These are phyloP conservation scores for Lasiommata megera DNA, from an alignment of 2,888 invertebrate species.

Conservation along the genomic window DNA sequence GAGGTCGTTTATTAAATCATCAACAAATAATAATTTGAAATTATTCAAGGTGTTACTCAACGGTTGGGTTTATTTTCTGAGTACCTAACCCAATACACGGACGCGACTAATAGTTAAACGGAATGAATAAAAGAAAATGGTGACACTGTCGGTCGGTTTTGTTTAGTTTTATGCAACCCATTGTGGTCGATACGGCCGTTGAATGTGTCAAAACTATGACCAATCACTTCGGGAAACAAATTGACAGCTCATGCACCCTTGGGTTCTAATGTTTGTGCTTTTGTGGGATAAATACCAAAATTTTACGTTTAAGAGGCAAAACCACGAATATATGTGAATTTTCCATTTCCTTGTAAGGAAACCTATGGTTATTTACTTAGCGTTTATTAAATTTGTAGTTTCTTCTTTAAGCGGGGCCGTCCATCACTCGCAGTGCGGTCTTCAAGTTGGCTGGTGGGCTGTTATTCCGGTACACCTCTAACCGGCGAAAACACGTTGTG, in stretches of 20 bases:
- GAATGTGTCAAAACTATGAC: constrained; percentile 36
- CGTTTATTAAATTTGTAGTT: too few species aligned
- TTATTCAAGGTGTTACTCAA: neutral
- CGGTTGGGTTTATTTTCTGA: constrained; percentile 11
- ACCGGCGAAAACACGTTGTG: too few species aligned
- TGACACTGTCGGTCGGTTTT: constrained; percentile 11
- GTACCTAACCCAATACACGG: constrained; percentile 21
- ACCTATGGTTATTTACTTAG: too few species aligned
- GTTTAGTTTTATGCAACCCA: constrained; percentile 31
- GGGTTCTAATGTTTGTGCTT: neutral
- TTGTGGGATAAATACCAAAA: too few species aligned
- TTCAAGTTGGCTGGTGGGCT: too few species aligned
- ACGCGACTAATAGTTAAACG: constrained; percentile 33
- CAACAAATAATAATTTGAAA: neutral
- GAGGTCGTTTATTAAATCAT: neutral
- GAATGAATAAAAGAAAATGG: constrained; percentile 12
- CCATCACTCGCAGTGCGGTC: too few species aligned
- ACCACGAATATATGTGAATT: too few species aligned
- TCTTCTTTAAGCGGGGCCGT: too few species aligned
- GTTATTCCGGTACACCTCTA: too few species aligned
- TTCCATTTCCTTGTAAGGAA: too few species aligned
- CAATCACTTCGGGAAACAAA: constrained; percentile 38
- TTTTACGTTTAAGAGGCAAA: too few species aligned
- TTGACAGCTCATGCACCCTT: neutral
- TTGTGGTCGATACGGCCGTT: constrained; percentile 31